These are phyloP conservation scores for Eilema sororculum DNA, from an alignment of 2,888 invertebrate species.

Conservation along the genomic window DNA sequence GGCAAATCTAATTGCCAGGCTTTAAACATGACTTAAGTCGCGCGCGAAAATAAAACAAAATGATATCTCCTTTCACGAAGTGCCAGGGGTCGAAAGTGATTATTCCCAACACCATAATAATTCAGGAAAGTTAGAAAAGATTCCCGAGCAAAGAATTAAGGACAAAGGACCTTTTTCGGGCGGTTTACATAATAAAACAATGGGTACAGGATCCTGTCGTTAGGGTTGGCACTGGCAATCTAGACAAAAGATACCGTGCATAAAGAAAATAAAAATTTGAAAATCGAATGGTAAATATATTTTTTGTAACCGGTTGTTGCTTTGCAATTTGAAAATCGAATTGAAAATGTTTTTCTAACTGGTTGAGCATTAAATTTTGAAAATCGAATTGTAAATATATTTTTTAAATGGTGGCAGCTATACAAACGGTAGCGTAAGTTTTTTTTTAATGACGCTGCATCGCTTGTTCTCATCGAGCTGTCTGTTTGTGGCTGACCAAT, in stretches of 20 bases:
- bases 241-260: background rate
- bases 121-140: slow-evolving; percentile 78
- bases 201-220: slow-evolving; percentile 50
- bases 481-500: slow-evolving; percentile 6
- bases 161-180: slow-evolving; percentile 64
- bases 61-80: slow-evolving; percentile 59
- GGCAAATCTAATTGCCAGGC: slow-evolving; percentile 37
- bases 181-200: slow-evolving; percentile 75
- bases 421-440: background rate
- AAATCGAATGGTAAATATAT: slow-evolving; percentile 17
- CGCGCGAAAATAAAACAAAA: slow-evolving; percentile 47
- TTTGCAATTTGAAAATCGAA: slow-evolving; percentile 10
- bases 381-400: slow-evolving; percentile 18
- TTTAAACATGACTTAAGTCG: slow-evolving; percentile 33
- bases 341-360: slow-evolving; percentile 15
- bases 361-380: background rate
- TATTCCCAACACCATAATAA: slow-evolving; percentile 78
- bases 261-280: slow-evolving; percentile 2
- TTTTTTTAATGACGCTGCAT: background rate
- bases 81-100: slow-evolving; percentile 70
- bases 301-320: background rate
- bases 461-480: background rate
- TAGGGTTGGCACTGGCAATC: slow-evolving; percentile 45
- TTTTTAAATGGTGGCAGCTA: slow-evolving; percentile 6
- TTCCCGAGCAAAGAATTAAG: slow-evolving; percentile 74